These are phyloP conservation scores for Chloroclystis v-ata DNA, from an alignment of 2,888 invertebrate species.

Conservation along the genomic window DNA sequence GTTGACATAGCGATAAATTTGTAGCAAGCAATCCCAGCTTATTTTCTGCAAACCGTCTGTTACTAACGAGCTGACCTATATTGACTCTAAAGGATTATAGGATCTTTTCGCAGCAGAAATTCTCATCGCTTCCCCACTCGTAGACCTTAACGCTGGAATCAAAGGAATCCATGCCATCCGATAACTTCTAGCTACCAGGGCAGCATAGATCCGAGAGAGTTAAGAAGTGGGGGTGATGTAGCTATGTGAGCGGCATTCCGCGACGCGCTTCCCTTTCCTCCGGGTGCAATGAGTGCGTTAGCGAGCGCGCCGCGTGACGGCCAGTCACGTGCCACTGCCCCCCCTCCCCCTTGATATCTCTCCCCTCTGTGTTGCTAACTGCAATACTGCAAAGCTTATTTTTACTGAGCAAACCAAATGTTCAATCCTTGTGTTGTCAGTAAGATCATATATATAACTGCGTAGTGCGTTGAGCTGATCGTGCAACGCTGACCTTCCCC, in stretches of 20 bases:
- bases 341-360: constrained; percentile 26
- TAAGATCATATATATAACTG: too few relatives aligned
- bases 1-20: constrained; percentile 54
- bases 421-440: too few relatives aligned
- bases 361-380: constrained; percentile 14
- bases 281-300: constrained; percentile 41
- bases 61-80: constrained; percentile 28
- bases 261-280: constrained; percentile 26
- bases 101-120: background rate
- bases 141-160: constrained; percentile 14
- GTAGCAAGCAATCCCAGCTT: constrained; percentile 25
- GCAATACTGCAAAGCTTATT: background rate
- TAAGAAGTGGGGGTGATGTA: constrained; percentile 11
- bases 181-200: constrained; percentile 24
- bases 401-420: background rate
- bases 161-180: constrained; percentile 26
- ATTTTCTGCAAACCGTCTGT: constrained; percentile 19
- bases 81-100: constrained; percentile 20
- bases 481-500: constrained; percentile 7
- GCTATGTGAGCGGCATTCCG: constrained; percentile 19
- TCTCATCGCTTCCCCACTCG: constrained; percentile 2
- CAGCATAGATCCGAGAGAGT: constrained; percentile 18
- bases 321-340: constrained; percentile 46
- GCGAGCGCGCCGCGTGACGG: constrained; percentile 47
- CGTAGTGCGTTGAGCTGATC: background rate